Evolutionary conservation across 1,140 invertebrate species (phyloP), one percentile per base, ranked within the genome.

Genomic region (Telenomus remus): DNA sequence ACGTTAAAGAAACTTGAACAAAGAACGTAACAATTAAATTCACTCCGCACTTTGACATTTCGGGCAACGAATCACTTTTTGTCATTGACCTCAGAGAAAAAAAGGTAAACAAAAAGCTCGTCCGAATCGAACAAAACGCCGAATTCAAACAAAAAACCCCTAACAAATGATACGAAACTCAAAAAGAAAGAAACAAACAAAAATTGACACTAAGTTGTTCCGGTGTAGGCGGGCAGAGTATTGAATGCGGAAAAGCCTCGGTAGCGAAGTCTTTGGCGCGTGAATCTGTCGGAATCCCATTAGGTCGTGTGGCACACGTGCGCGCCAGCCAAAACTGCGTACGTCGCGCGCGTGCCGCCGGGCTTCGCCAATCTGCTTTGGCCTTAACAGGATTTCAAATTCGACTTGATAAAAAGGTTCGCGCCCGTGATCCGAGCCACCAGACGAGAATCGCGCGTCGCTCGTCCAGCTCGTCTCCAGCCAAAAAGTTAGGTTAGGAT

Each of bases 331-430:
- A 80, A 78, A 74, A 66, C 70, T 73, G 69, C 63, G 70, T 69
- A 65, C 65, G 64, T 74, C 63, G 71, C 54, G 61, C 76, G 70
- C 59, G 64, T 65, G 70, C 55, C 60, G 60, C 48, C 79, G 78
- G 87, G 87, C 86, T 89, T 89, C 87, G 79, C 78, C 82, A 90
- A 90, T 90, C 88, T 87, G 86, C 86, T 89, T 87, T 89, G 86
- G 78, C 80, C 81, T n/a, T 89, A 89, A 89, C 87, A 84, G 83
- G 87, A 89, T 89, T 88, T 78, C 19, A 27, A 27, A 3, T 6
- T 6, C 81, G 80, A 83, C 80, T 84, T 83, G 80, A 87, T 87
- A 87, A 86, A 84, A 85, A 80, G 80, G 50, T 43, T 79, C 79
- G 82, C 79, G 80, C 79, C 79, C 56, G 1, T 6, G 19, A 3